Evolutionary conservation across 1,140 invertebrate species (phyloP).

Genomic region (Solenopsis invicta): DNA sequence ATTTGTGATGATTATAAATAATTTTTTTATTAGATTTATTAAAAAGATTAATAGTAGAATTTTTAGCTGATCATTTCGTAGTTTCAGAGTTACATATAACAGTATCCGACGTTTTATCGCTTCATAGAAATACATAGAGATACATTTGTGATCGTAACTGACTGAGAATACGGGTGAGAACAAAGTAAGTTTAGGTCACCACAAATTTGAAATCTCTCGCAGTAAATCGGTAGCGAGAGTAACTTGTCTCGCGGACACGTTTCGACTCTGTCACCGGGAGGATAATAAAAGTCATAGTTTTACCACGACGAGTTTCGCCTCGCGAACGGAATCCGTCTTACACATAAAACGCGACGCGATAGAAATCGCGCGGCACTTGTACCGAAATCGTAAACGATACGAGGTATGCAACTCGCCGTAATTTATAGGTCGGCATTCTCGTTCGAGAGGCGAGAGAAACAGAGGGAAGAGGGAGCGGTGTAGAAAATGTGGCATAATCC

Average conservation of each 20-base stretch:
- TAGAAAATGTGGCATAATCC: conserved; percentile 34
- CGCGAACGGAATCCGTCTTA: conserved; percentile 23
- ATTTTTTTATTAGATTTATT: not conserved
- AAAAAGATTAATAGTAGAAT: not conserved
- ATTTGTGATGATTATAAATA: not conserved
- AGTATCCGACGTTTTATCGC: not conserved
- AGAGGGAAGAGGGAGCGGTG: not conserved
- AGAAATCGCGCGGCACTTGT: conserved; percentile 19
- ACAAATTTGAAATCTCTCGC: conserved; percentile 25
- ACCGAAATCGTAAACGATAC: conserved; percentile 45
- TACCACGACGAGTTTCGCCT: not conserved
- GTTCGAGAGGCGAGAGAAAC: not conserved
- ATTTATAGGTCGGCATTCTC: conserved; percentile 31
- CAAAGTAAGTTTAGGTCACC: not conserved
- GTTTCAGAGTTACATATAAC: not conserved
- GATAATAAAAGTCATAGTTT: conserved; percentile 40
- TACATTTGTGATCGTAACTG: not conserved
- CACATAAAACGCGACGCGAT: conserved; percentile 28
- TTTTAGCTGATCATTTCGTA: not conserved
- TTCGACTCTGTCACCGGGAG: not conserved
- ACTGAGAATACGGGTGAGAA: not conserved
- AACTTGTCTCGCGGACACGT: not conserved
- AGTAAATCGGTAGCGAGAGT: conserved; percentile 10
- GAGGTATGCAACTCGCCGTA: not conserved
- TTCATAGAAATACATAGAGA: not conserved